Evolutionary conservation across 2,797 vertebrate species (phyloP).

Genomic region (Micromesistius poutassou): DNA sequence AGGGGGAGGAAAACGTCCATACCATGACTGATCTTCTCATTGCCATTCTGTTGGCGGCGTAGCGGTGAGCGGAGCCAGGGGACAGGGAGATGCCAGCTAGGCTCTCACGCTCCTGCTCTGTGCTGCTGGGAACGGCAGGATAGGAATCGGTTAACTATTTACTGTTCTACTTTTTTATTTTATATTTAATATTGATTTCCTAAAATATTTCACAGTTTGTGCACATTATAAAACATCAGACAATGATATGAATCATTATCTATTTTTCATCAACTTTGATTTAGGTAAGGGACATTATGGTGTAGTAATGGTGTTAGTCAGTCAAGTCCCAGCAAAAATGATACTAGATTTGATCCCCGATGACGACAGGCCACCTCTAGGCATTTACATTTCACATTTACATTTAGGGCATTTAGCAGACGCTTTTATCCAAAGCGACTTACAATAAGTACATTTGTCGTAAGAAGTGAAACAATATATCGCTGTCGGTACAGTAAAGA

Average conservation of each 20-base stretch:
- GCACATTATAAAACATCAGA: not conserved
- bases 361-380: not conserved
- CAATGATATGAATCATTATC: too few species aligned
- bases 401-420: too few species aligned
- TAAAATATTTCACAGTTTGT: not conserved
- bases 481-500: too few species aligned
- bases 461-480: too few species aligned
- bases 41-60: conserved; percentile 62
- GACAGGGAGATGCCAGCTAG: conserved; percentile 38
- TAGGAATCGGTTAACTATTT: not conserved
- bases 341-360: too few species aligned
- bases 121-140: conserved; percentile 38
- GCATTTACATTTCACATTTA: too few species aligned
- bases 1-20: conserved; percentile 1
- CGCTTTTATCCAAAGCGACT: too few species aligned
- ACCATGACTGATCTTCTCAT: conserved; percentile 71
- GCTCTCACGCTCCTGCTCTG: conserved; percentile 39
- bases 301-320: too few species aligned
- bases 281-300: not conserved
- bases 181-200: not conserved
- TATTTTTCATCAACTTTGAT: not conserved
- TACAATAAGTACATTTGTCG: too few species aligned
- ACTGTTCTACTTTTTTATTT: not conserved
- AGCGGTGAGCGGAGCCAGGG: conserved; percentile 55
- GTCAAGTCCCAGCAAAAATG: too few species aligned